Base-by-base conservation (phyloP, 2,888 invertebrate genomes). In the Hesperia comma region DNA sequence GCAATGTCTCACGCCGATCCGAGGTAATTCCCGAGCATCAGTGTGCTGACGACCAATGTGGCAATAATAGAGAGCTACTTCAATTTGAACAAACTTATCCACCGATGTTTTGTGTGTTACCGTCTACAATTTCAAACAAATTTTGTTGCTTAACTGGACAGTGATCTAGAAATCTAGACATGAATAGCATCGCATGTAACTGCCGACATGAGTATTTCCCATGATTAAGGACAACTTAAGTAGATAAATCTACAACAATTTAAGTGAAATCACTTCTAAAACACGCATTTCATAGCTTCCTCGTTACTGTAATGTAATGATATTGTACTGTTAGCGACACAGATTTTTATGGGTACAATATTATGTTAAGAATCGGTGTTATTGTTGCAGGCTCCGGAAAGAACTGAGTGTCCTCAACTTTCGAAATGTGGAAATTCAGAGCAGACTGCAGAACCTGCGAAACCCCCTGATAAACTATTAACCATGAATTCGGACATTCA, bases 321-420 rank as follows among this genome's bases (percentile, higher is more conserved):
- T 76, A 72, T 70, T 58, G 68, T 69, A 74, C 74, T 69, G 74
- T 72, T 63, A 64, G 61, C 37, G 71, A 61, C 73, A 74, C 64
- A 60, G 63, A 63, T 82, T 81, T 75, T 78, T 70, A 70, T 74
- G 17, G 43, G 33, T 15, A 6, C 54, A 43, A 46, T 60, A 41
- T 53, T 15, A n/a, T n/a, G n/a, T 53, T 26, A 32, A 51, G 33
- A 53, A 64, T 57, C 53, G 61, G 12, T 37, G 76, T 71, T 72
- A 77, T 84, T 81, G 77, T 88, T 86, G 43, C 87, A 92, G 91
- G 84, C 81, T 84, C 84, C 83, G 83, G 87, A 86, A 83, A 88
- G 77, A 80, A 85, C 83, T 85, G 87, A 89, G 82, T 74, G 76
- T 75, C 74, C 85, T 84, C 86, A 87, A 86, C 86, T 86, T 84